Conservation (phyloP, 37 sponge, comb jelly and placozoan species). For the Axinella damicornis region DNA sequence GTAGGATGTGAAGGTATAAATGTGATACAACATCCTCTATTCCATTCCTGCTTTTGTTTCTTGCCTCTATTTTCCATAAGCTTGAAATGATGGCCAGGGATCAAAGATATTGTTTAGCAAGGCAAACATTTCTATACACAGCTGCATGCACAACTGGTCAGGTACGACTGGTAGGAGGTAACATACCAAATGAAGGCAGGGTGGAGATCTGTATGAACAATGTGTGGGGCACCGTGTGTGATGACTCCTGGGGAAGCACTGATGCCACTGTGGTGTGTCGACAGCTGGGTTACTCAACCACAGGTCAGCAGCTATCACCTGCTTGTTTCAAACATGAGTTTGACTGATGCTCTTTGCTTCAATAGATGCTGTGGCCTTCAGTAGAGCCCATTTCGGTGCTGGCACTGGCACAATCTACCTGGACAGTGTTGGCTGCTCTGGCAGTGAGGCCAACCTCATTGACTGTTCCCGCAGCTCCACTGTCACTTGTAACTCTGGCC, state of each 20-base stretch:
- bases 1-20: not conserved
- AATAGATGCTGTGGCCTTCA: not conserved
- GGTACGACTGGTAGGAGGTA: too few relatives aligned
- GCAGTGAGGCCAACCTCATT: not conserved
- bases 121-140: too few relatives aligned
- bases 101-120: too few relatives aligned
- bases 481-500: not conserved
- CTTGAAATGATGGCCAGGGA: too few relatives aligned
- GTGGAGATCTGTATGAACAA: not conserved
- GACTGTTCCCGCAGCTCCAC: not conserved
- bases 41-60: too few relatives aligned
- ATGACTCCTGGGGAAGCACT: not conserved
- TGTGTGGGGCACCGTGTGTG: not conserved
- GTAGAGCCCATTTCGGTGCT: slow-evolving; percentile 5
- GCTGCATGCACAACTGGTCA: too few relatives aligned
- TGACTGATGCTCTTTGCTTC: too few relatives aligned
- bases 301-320: not conserved
- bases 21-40: too few relatives aligned
- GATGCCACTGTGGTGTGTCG: not conserved
- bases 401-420: not conserved
- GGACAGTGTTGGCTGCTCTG: slow-evolving; percentile 2
- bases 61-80: too few relatives aligned
- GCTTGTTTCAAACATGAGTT: not conserved
- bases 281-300: not conserved
- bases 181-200: not conserved